Evolutionary conservation across 2,797 vertebrate species (phyloP).

Genomic region (Chromobotia macracanthus): DNA sequence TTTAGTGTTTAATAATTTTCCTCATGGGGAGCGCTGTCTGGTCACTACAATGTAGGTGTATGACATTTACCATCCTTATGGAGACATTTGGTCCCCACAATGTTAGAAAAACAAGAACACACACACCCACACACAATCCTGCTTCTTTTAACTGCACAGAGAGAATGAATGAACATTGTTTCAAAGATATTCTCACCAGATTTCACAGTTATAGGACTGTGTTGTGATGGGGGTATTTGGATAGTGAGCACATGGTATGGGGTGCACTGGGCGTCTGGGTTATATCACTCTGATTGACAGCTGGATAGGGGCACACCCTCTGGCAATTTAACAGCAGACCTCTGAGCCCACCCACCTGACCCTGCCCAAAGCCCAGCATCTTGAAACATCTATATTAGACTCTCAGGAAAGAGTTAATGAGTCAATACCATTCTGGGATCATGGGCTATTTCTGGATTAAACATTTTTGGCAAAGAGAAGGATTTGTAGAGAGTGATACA

Average conservation of each 20-base stretch:
- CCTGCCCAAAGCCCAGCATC: slow-evolving; percentile 58
- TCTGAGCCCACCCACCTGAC: slow-evolving; percentile 52
- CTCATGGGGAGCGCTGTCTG: too few relatives aligned
- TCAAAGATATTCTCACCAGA: slow-evolving; percentile 3
- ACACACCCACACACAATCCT: not conserved
- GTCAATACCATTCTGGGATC: slow-evolving; percentile 63
- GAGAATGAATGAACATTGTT: not conserved
- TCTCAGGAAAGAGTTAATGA: slow-evolving; percentile 68
- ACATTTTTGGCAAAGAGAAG: slow-evolving; percentile 40
- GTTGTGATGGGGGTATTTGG: slow-evolving; percentile 40
- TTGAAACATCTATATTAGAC: slow-evolving; percentile 66
- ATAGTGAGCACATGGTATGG: slow-evolving; percentile 54
- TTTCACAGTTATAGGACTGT: slow-evolving; percentile 53
- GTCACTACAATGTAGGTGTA: too few relatives aligned
- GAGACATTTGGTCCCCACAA: too few relatives aligned
- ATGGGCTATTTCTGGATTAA: slow-evolving; percentile 58
- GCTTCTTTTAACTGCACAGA: not conserved
- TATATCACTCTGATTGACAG: slow-evolving; percentile 78
- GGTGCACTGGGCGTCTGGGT: slow-evolving; percentile 71
- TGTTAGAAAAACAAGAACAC: too few relatives aligned
- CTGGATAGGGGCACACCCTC: slow-evolving; percentile 63
- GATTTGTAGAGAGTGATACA: slow-evolving; percentile 21
- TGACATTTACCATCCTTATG: too few relatives aligned
- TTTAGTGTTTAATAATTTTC: not conserved
- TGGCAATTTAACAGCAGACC: slow-evolving; percentile 65